Conservation (phyloP, 2,888 invertebrate genomes). For the Ophonus ardosiacus region DNA sequence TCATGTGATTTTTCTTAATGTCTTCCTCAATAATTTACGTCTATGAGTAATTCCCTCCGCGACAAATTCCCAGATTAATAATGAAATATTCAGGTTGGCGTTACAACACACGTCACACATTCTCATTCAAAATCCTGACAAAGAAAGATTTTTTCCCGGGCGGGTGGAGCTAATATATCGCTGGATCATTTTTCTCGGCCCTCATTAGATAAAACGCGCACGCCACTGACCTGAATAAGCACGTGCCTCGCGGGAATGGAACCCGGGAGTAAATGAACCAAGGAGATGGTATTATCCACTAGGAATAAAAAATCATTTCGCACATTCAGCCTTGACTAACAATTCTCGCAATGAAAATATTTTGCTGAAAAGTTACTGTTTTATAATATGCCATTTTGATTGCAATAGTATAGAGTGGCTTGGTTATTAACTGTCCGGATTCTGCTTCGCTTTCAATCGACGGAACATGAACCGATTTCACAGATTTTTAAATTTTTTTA, state of each 20-base stretch:
- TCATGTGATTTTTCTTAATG: constrained; percentile 22
- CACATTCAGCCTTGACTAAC: neutral
- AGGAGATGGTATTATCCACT: constrained; percentile 43
- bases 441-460: no score
- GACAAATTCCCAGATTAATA: constrained; percentile 53
- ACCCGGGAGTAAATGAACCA: constrained; percentile 32
- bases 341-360: neutral
- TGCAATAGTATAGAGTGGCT: no score
- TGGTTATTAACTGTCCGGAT: no score
- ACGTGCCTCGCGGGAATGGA: constrained; percentile 38
- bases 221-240: constrained; percentile 62
- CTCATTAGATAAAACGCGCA: constrained; percentile 59
- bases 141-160: constrained; percentile 33
- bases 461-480: no score
- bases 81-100: constrained; percentile 46
- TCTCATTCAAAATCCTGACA: constrained; percentile 56
- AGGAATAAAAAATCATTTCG: constrained; percentile 31
- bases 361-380: neutral
- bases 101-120: constrained; percentile 41
- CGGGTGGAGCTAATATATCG: constrained; percentile 30
- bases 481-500: no score
- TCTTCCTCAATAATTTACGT: constrained; percentile 25
- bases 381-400: no score
- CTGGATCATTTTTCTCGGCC: constrained; percentile 52
- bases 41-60: constrained; percentile 28